phyloP scores from a whole-genome alignment of 2,888 invertebrate species.

The Torymus aiolomorphi region DNA sequence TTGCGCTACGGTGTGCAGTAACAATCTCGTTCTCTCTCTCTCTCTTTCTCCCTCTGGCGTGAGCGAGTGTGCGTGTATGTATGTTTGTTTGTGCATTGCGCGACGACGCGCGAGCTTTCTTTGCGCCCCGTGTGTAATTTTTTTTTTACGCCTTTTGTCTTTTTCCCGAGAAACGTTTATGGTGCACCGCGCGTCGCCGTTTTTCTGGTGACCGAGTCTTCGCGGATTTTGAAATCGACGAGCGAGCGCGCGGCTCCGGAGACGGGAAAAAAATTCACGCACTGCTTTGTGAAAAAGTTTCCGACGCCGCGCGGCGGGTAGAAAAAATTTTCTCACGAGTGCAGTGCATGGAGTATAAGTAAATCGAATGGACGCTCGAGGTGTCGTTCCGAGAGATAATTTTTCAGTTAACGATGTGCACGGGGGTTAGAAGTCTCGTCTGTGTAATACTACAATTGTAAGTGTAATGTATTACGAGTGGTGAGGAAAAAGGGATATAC shows the following conservation, averaged over 20 bases:
- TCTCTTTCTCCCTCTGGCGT: constrained; percentile 22
- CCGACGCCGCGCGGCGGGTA: neutral
- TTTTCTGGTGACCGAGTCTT: constrained; percentile 1
- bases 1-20: neutral
- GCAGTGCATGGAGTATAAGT: neutral
- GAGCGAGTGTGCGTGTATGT: too few species aligned
- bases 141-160: constrained; percentile 26
- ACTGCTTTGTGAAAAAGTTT: constrained; percentile 28
- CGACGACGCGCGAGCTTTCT: constrained; percentile 26
- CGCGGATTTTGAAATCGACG: neutral
- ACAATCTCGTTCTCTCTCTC: constrained; percentile 43
- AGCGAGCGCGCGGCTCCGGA: neutral
- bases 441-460: too few species aligned
- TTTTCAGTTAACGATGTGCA: neutral
- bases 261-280: constrained; percentile 5
- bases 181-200: neutral
- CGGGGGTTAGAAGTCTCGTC: too few species aligned
- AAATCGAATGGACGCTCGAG: too few species aligned
- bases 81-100: constrained; percentile 21
- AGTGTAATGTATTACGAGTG: too few species aligned
- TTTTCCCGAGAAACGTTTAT: constrained; percentile 45
- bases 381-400: neutral
- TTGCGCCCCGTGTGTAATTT: constrained; percentile 8
- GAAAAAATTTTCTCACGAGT: constrained; percentile 14
- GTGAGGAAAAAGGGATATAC: too few species aligned